Base-by-base conservation (phyloP, 1,140 invertebrate genomes). In the Neuroterus valhalla region DNA sequence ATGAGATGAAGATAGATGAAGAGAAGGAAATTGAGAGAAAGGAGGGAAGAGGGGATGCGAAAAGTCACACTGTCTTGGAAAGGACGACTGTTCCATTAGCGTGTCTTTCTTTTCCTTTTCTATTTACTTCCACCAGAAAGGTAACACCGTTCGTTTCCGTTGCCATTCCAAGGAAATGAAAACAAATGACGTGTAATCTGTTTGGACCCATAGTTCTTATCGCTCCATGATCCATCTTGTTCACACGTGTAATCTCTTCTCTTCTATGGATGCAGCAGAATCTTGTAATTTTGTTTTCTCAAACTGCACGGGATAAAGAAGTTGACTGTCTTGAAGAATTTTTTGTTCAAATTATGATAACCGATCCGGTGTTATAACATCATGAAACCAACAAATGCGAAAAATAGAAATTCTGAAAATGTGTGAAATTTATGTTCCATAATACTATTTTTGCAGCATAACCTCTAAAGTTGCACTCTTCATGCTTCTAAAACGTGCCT, bases 11-110 rank as follows among this genome's bases (percentile, higher is more conserved):
- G 62, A 73, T 31, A 68, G 52, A 67, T 48, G 19, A 48, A 50
- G n/a, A 19, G 19, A 50, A 23, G 46, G 43, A 48, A 43, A 68
- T 42, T 42, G 66, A 19, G 52, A 71, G 50, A 71, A 45, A 66
- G 38, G n/a, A 73, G 71, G 46, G 45, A 72, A 17, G 52, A 46
- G 66, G 21, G 52, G 72, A 73, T 68, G 21, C 45, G 52, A 21
- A 55, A 55, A 55, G 6, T 62, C 55, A 31, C 55, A 62, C 55
- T 62, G 26, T n/a, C 55, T 62, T 26, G 26, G 31, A 62, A 62
- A 62, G 23, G 23, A 55, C 52, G 31, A 62, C 55, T 38, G 11
- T 23, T n/a, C 55, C 55, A 62, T 62, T 62, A 62, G 55, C 55
- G 21, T n/a, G 5, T 23, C 55, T 62, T 62, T 15, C 26, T 55